Base-by-base conservation (phyloP, 1,140 invertebrate genomes). In the Apolygus lucorum region DNA sequence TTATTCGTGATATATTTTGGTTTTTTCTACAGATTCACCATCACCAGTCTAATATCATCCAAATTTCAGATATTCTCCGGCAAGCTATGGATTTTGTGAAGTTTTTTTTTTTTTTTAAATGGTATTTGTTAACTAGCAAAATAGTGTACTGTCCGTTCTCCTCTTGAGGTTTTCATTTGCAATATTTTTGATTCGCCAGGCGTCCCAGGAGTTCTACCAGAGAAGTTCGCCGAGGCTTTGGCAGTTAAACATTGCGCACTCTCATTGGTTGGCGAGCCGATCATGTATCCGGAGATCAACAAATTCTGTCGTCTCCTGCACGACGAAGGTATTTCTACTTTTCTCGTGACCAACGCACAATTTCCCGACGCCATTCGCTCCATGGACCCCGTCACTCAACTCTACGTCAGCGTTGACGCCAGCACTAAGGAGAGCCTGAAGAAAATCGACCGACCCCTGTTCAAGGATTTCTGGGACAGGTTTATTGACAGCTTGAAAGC, bases 261-360 rank as follows among this genome's bases (percentile, higher is more conserved):
- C 68, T 86, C 84, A n/a, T 76, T 87, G 2, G 86, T 87, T 22
- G 86, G 86, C 13, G 86, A 87, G 74, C 86, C 86, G 0, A 87
- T 87, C 71, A 87, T 87, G 86, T 87, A 87, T 76, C 86, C 86
- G 27, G 79, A 86, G 76, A 87, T 87, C 52, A 86, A 86, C 76
- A 78, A 77, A 68, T 83, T 87, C 72, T 74, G 86, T 42, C 69
- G 76, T 22, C 73, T 86, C 11, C 78, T 87, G 2, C 86, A 87
- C 76, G 68, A 72, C 0, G 80, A 81, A 75, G 70, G 76, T 29
- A 86, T 87, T 63, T 86, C 85, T 13, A 79, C 83, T 13, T 87
- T 87, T 76, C 75, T 87, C 1, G 85, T 87, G 1, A 87, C 85
- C 2, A 87, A 87, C 78, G 64, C 64, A 13, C 22, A 42, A 71